phyloP scores from a whole-genome alignment of 23 tunicate genomes.

The Styela clava region DNA sequence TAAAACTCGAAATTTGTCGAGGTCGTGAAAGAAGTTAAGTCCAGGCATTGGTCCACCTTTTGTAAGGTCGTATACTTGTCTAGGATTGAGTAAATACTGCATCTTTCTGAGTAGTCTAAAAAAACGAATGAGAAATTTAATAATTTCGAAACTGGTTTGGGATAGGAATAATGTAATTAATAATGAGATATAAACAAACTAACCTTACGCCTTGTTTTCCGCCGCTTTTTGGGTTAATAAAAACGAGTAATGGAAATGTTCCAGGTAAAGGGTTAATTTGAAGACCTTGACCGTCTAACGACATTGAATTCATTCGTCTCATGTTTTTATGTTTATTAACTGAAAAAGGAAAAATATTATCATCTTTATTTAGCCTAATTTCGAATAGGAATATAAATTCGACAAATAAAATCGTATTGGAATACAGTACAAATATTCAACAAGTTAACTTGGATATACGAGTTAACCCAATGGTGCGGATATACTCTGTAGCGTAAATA shows the following conservation, averaged over 20 bases:
- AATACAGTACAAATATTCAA: not conserved
- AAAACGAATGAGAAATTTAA: not conserved
- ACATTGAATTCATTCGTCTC: constrained; percentile 86
- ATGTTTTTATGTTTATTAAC: constrained; percentile 35
- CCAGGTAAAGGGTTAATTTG: constrained; percentile 55
- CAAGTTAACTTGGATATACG: too few relatives aligned
- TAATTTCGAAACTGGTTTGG: not conserved
- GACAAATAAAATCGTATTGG: not conserved
- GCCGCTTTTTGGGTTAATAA: constrained; percentile 87
- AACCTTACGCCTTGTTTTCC: constrained; percentile 78
- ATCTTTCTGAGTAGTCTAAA: constrained; percentile 65
- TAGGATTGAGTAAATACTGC: constrained; percentile 71
- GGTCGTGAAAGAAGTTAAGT: constrained; percentile 77
- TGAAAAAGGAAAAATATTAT: not conserved
- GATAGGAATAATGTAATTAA: too few relatives aligned
- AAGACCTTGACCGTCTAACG: constrained; percentile 85
- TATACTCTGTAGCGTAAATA: too few relatives aligned
- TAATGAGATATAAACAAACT: not conserved
- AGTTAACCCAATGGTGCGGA: too few relatives aligned
- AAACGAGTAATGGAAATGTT: constrained; percentile 67
- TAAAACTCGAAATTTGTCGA: constrained; percentile 64
- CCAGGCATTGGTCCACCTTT: constrained; percentile 93
- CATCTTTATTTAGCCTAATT: too few relatives aligned
- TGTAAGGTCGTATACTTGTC: constrained; percentile 70
- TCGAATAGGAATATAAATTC: constrained; percentile 12